phyloP scores from a whole-genome alignment of 2,888 invertebrate genomes.

The Drosophila bunnanda region DNA sequence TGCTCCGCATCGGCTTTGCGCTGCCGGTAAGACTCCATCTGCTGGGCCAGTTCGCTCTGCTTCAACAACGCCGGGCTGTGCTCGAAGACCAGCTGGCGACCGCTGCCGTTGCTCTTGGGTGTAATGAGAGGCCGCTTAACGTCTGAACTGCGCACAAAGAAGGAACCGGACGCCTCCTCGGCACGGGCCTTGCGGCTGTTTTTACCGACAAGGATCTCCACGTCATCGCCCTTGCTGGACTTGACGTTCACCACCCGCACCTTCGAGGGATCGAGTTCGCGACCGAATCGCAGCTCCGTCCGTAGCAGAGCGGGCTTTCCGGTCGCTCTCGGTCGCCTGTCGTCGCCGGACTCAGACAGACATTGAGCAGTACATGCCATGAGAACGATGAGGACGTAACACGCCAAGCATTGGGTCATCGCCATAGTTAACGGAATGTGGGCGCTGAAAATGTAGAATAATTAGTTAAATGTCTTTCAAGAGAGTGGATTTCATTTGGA shows the following conservation, averaged over 20 bases:
- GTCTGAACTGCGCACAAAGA: constrained; percentile 73
- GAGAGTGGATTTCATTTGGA: no score
- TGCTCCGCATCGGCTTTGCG: constrained; percentile 70
- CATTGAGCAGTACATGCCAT: constrained; percentile 27
- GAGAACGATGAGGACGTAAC: constrained; percentile 20
- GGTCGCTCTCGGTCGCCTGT: constrained; percentile 43
- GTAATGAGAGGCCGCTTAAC: constrained; percentile 53
- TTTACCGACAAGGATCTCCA: constrained; percentile 87
- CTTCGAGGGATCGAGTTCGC: constrained; percentile 90
- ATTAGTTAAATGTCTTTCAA: neutral
- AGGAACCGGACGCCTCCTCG: constrained; percentile 64
- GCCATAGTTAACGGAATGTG: constrained; percentile 1
- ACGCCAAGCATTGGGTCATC: neutral
- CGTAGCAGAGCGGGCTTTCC: constrained; percentile 87
- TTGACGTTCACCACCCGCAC: constrained; percentile 91
- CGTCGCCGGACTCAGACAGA: constrained; percentile 30
- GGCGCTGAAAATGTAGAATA: neutral
- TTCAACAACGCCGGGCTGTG: constrained; percentile 77
- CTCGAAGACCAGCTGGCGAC: constrained; percentile 64
- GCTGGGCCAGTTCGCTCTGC: constrained; percentile 70
- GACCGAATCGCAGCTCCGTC: constrained; percentile 91
- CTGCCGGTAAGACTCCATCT: constrained; percentile 66
- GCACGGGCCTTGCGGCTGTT: constrained; percentile 78
- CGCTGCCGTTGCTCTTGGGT: constrained; percentile 42
- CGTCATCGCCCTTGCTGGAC: constrained; percentile 90